These are phyloP conservation scores for Thereva nobilitata DNA, from an alignment of 2,888 invertebrate genomes.

Conservation along the genomic window DNA sequence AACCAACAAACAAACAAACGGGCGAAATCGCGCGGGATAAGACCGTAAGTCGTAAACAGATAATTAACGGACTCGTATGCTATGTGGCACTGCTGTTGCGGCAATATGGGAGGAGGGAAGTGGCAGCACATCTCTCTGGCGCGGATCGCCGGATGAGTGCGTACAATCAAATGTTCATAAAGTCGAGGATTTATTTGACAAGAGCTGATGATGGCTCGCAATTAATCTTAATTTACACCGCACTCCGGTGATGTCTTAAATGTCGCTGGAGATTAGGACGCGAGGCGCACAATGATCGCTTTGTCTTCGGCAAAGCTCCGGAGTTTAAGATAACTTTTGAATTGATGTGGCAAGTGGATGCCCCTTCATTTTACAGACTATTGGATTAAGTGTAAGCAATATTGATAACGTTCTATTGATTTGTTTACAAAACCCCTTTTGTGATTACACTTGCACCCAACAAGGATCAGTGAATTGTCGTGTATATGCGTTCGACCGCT, in stretches of 20 bases:
- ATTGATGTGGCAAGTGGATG: too few relatives aligned
- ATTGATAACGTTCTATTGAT: too few relatives aligned
- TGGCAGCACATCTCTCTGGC: constrained; percentile 13
- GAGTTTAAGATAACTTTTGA: too few relatives aligned
- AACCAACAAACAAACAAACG: constrained; percentile 37
- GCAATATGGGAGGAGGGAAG: too few relatives aligned
- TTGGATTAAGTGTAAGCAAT: too few relatives aligned
- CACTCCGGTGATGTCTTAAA: constrained; percentile 11
- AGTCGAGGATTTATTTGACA: constrained; percentile 42
- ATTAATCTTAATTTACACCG: constrained; percentile 41
- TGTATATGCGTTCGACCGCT: too few relatives aligned
- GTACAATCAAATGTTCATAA: constrained; percentile 40
- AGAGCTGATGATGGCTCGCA: constrained; percentile 38
- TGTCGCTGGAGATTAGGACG: constrained; percentile 13
- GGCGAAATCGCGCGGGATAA: constrained; percentile 11
- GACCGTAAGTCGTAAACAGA: constrained; percentile 39
- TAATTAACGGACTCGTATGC: constrained; percentile 38
- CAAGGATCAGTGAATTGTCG: too few relatives aligned
- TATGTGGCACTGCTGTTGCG: neutral
- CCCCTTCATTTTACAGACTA: too few relatives aligned
- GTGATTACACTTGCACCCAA: too few relatives aligned
- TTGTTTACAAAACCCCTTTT: too few relatives aligned
- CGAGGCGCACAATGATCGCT: constrained; percentile 11
- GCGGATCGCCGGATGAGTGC: constrained; percentile 9
- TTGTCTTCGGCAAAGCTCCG: neutral